Base-by-base conservation (phyloP, 1,140 invertebrate genomes). In the Scaptodrosophila lebanonensis region DNA sequence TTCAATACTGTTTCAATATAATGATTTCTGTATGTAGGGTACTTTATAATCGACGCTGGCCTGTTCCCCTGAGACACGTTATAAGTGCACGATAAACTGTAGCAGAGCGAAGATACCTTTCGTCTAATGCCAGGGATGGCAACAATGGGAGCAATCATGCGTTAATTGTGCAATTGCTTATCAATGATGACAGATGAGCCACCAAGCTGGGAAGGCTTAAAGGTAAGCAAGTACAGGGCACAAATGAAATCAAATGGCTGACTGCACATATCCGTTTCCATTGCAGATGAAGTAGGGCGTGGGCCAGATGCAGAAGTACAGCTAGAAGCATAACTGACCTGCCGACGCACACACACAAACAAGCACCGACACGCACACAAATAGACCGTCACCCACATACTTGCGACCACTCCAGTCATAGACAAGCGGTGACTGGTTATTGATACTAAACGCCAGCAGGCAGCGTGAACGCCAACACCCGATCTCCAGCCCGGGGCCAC, bases 401-500 rank as follows among this genome's bases (percentile, higher is more conserved):
- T 8, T 18, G 39, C 9, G 17, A 25, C 18, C 50, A 35, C 42
- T 38, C 7, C 39, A 42, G 38, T 22, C 7, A 20, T 11, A 16
- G 13, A 22, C 27, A 13, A 54, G 44, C 32, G 39, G 51, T 59
- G 15, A 58, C 30, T 47, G 25, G 60, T 54, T 65, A 65, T 77
- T 66, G 59, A 56, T 67, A 68, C 72, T 77, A 53, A 62, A 45
- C 64, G 51, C 59, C 54, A 50, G 40, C 54, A 40, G 51, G 67
- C 44, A 39, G 40, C 45, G 9, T 27, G 35, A 16, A 11, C 40
- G 25, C 43, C 35, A 32, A 20, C 52, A 38, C 16, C 30, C 58
- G 48, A 54, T 56, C 16, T 27, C 3, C 38, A n/a, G n/a, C n/a
- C n/a, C n/a, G n/a, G n/a, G n/a, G n/a, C n/a, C n/a, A n/a, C n/a